phyloP scores from a whole-genome alignment of 2,797 vertebrate species.

The Acrossocheilus wenchowensis region DNA sequence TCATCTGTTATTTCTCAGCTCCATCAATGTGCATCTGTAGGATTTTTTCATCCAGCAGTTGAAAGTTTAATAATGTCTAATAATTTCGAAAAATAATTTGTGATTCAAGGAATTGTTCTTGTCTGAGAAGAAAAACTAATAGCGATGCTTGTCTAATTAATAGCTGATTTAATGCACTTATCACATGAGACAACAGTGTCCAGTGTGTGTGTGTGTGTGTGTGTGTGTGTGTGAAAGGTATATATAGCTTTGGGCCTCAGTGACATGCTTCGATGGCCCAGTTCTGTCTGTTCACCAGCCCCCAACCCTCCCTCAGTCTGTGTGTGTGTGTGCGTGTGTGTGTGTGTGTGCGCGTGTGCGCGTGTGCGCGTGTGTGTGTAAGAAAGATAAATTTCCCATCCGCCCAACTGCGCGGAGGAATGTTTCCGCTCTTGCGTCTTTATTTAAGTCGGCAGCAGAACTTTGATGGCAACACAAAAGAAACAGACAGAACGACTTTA shows the following conservation, averaged over 20 bases:
- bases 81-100: background rate
- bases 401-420: background rate
- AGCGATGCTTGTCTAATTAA: background rate
- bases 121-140: background rate
- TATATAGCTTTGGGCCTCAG: conserved; percentile 35
- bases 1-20: too few species aligned
- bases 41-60: background rate
- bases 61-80: background rate
- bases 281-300: conserved; percentile 34
- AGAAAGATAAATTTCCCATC: conserved; percentile 15
- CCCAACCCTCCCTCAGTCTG: background rate
- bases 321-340: background rate
- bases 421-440: conserved; percentile 7
- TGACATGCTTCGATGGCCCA: conserved; percentile 32
- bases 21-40: too few species aligned
- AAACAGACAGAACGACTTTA: conserved; percentile 1
- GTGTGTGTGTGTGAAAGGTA: conserved; percentile 19
- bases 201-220: background rate
- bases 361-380: background rate
- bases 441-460: conserved; percentile 6
- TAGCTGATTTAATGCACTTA: background rate
- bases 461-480: conserved; percentile 32
- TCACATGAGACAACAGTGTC: background rate
- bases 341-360: background rate
- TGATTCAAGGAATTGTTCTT: background rate